phyloP scores from a whole-genome alignment of 2,113 vertebrate species.

The Mixornis gularis region DNA sequence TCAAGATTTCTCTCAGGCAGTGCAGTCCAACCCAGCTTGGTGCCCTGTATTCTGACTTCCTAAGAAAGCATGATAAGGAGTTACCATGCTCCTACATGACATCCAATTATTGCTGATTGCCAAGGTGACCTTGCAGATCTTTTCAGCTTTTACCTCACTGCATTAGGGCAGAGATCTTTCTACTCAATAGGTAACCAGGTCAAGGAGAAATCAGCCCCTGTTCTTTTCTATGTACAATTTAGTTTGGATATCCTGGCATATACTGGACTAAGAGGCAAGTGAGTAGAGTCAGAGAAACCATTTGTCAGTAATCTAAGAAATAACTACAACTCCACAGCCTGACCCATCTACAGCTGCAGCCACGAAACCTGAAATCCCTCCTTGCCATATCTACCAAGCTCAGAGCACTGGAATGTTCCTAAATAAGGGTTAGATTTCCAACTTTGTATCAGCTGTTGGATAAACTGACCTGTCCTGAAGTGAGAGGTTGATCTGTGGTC shows the following conservation, averaged over 20 bases:
- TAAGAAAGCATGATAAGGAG: not conserved
- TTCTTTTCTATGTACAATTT: not conserved
- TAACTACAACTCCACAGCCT: not conserved
- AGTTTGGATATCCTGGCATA: not conserved
- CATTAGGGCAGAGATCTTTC: not conserved
- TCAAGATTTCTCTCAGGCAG: not conserved
- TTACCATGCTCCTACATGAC: not conserved
- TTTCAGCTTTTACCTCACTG: not conserved
- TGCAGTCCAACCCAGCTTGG: not conserved
- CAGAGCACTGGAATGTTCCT: not conserved
- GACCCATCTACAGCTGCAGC: not conserved
- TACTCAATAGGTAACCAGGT: not conserved
- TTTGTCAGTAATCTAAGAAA: not conserved
- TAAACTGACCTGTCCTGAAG: conserved; percentile 82
- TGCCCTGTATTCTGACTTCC: not conserved
- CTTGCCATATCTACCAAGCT: not conserved
- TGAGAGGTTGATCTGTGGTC: conserved; percentile 84
- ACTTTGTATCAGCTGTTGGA: conserved; percentile 20
- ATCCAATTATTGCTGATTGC: not conserved
- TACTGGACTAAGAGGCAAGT: not conserved
- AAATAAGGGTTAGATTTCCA: not conserved
- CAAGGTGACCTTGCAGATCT: not conserved
- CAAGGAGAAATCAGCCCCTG: not conserved
- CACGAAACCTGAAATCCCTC: not conserved
- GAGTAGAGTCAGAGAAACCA: not conserved